Conservation (phyloP, 2,888 invertebrate species). For the Lamproptera curius region DNA sequence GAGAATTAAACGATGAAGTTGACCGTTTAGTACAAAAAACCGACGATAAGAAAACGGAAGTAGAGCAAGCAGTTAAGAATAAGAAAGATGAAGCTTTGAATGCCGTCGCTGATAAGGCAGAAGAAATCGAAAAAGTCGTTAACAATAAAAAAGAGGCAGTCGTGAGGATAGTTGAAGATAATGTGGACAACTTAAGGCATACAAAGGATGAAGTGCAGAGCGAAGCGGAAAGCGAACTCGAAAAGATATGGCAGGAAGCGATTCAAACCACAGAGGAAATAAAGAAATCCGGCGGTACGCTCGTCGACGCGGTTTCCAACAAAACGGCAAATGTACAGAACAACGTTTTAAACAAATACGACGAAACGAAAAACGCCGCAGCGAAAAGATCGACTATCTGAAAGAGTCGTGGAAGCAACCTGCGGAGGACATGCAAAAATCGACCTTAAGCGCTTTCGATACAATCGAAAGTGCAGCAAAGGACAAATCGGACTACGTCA, state of each 20-base stretch:
- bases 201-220: slow-evolving; percentile 37
- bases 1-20: slow-evolving; percentile 25
- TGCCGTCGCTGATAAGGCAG: slow-evolving; percentile 28
- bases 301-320: slow-evolving; percentile 52
- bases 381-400: slow-evolving; percentile 40
- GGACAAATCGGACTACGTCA: slow-evolving; percentile 60
- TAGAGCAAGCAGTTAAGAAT: slow-evolving; percentile 35
- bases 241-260: slow-evolving; percentile 65
- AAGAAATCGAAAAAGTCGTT: slow-evolving; percentile 26
- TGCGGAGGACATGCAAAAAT: slow-evolving; percentile 60
- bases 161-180: slow-evolving; percentile 29
- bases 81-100: slow-evolving; percentile 36
- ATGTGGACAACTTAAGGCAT: slow-evolving; percentile 30
- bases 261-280: slow-evolving; percentile 67
- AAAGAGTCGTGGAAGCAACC: slow-evolving; percentile 56
- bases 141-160: slow-evolving; percentile 27
- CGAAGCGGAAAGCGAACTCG: slow-evolving; percentile 46
- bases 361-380: slow-evolving; percentile 38
- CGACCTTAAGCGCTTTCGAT: slow-evolving; percentile 70
- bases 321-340: slow-evolving; percentile 51
- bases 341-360: slow-evolving; percentile 42
- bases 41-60: slow-evolving; percentile 39
- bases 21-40: slow-evolving; percentile 31
- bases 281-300: slow-evolving; percentile 60
- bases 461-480: slow-evolving; percentile 68